These are phyloP conservation scores for Harmothoe impar DNA, from an alignment of 2,888 invertebrate species.

Conservation along the genomic window DNA sequence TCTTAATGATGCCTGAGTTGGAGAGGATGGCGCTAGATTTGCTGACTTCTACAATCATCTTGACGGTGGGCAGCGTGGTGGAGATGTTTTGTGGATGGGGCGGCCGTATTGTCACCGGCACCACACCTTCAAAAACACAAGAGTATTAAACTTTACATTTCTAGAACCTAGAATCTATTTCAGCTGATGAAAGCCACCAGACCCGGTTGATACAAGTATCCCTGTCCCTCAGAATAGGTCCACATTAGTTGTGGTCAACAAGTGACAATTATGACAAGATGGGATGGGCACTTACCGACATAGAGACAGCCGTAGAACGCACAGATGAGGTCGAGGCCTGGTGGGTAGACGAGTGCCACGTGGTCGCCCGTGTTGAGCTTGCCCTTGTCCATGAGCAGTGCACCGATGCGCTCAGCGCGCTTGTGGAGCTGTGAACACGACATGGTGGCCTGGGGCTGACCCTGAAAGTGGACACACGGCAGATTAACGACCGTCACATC, in stretches of 20 bases:
- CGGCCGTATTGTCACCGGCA: conserved; percentile 98
- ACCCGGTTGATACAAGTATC: too few relatives aligned
- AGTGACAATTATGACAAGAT: neutral
- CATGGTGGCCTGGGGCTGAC: conserved; percentile 87
- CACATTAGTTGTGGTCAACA: neutral
- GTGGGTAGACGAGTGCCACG: conserved; percentile 97
- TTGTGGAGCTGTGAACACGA: conserved; percentile 98
- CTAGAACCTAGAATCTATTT: too few relatives aligned
- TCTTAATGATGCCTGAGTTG: conserved; percentile 95
- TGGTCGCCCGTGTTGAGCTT: conserved; percentile 98
- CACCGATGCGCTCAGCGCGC: conserved; percentile 89
- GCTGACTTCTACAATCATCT: conserved; percentile 99
- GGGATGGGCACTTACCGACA: conserved; percentile 87
- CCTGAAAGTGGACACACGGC: conserved; percentile 67
- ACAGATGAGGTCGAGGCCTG: conserved; percentile 96
- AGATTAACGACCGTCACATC: too few relatives aligned
- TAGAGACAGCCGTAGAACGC: conserved; percentile 99
- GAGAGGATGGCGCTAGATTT: conserved; percentile 98
- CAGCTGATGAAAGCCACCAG: too few relatives aligned
- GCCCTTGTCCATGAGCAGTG: conserved; percentile 90
- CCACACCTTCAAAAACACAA: conserved; percentile 90
- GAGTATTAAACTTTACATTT: too few relatives aligned
- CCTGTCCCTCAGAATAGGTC: too few relatives aligned
- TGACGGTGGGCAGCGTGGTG: conserved; percentile 97
- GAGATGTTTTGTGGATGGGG: conserved; percentile 99